Conservation (phyloP, 2,113 vertebrate genomes). For the Chlamydotis undulata region DNA sequence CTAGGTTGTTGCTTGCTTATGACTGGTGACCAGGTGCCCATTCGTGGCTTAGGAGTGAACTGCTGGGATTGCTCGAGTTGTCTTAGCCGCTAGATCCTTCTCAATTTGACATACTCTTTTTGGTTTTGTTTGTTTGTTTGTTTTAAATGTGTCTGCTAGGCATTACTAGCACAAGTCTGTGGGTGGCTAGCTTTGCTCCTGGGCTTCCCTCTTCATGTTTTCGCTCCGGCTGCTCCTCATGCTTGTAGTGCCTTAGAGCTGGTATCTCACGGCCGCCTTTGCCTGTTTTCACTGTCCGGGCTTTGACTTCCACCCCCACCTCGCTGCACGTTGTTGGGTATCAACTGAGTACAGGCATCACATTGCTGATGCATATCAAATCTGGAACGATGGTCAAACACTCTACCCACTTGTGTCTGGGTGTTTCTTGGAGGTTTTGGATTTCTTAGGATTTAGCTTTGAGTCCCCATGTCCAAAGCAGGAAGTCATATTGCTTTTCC, state of each 20-base stretch:
- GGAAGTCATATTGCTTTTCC: background rate
- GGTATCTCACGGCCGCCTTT: background rate
- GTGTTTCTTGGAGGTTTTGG: constrained; percentile 36
- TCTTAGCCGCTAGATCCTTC: background rate
- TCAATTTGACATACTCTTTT: background rate
- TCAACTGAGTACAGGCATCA: background rate
- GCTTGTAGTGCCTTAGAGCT: background rate
- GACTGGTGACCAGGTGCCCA: background rate
- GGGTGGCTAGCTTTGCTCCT: background rate
- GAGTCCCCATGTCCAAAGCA: constrained; percentile 36
- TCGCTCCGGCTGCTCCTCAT: background rate
- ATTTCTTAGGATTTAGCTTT: constrained; percentile 43
- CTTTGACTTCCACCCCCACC: background rate
- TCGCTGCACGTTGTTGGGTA: background rate
- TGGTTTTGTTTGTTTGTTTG: background rate
- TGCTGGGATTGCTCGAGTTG: background rate
- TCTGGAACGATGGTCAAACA: constrained; percentile 38
- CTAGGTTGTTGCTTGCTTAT: background rate
- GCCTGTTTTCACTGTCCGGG: background rate
- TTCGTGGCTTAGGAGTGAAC: background rate
- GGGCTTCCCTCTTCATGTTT: background rate
- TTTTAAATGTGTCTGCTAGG: background rate
- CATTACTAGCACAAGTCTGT: background rate
- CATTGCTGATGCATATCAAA: background rate
- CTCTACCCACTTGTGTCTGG: background rate